Percentiles rank a stretch among this genome's conserved stretches.
These are phyloP conservation scores for Pelmatolapia mariae DNA, from an alignment of 2,113 vertebrate genomes.

Conservation along the genomic window DNA sequence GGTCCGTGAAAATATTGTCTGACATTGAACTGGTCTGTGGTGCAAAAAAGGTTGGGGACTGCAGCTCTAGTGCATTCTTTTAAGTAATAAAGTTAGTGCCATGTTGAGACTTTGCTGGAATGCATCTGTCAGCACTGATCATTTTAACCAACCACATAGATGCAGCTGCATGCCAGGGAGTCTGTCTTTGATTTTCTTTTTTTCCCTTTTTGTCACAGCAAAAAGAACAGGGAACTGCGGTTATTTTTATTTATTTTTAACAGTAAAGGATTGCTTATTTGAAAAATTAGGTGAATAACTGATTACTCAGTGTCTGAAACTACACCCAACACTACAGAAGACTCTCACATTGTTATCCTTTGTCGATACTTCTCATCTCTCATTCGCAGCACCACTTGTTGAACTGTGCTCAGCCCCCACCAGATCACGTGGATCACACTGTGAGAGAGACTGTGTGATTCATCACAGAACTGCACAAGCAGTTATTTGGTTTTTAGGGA, in stretches of 20 bases:
- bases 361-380: neutral
- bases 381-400: neutral
- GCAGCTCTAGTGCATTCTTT: neutral
- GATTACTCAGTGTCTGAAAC: neutral
- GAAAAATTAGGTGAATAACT: neutral
- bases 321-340: neutral
- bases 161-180: neutral
- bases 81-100: neutral
- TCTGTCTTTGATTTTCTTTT: neutral
- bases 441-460: constrained; percentile 1
- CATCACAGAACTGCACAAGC: neutral
- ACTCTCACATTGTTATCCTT: neutral
- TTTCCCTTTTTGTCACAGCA: neutral
- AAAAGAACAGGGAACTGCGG: neutral
- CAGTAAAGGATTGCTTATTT: neutral
- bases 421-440: neutral
- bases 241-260: neutral
- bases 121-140: neutral
- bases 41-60: neutral
- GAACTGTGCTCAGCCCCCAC: neutral
- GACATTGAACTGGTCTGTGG: neutral
- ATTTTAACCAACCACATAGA: neutral
- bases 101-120: neutral
- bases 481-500: neutral
- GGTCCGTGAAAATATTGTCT: neutral